Evolutionary conservation across 2,113 vertebrate species (phyloP).

Genomic region (Apodemus sylvaticus): DNA sequence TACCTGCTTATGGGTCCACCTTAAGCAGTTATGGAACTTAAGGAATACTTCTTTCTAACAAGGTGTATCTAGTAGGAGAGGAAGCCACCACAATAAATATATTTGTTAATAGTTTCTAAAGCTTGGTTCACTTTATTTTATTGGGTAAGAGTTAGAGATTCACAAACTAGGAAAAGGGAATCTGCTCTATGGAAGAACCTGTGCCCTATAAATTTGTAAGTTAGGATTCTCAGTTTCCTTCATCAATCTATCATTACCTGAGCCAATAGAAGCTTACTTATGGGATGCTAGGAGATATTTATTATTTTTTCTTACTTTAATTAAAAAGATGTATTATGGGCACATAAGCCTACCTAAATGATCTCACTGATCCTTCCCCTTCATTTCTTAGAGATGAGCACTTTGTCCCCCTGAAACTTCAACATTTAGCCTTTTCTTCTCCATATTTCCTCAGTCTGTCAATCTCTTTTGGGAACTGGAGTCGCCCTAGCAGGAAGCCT

Average conservation of each 20-base stretch:
- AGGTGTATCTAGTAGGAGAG: conserved; percentile 82
- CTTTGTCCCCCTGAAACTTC: conserved; percentile 26
- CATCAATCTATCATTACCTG: not conserved
- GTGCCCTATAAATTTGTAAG: not conserved
- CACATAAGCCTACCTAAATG: not conserved
- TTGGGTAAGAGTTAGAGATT: not conserved
- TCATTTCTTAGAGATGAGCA: conserved; percentile 12
- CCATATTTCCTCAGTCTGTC: conserved; percentile 65
- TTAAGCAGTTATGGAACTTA: no score
- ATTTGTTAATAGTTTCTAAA: conserved; percentile 83
- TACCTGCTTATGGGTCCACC: conserved; percentile 73
- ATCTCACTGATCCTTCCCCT: not conserved
- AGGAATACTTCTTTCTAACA: conserved; percentile 74
- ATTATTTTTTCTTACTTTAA: conserved; percentile 52
- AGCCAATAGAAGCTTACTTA: not conserved
- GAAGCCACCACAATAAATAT: conserved; percentile 85
- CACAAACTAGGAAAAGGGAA: conserved; percentile 29
- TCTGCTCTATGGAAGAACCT: conserved; percentile 16
- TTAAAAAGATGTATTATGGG: conserved; percentile 1
- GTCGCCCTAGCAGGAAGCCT: conserved; percentile 54
- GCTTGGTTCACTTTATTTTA: conserved; percentile 67
- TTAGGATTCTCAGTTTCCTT: not conserved
- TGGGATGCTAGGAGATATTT: not conserved
- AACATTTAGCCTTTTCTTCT: conserved; percentile 67
- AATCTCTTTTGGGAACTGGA: conserved; percentile 59